phyloP scores from a whole-genome alignment of 2,888 invertebrate genomes.

The Acleris cristana region DNA sequence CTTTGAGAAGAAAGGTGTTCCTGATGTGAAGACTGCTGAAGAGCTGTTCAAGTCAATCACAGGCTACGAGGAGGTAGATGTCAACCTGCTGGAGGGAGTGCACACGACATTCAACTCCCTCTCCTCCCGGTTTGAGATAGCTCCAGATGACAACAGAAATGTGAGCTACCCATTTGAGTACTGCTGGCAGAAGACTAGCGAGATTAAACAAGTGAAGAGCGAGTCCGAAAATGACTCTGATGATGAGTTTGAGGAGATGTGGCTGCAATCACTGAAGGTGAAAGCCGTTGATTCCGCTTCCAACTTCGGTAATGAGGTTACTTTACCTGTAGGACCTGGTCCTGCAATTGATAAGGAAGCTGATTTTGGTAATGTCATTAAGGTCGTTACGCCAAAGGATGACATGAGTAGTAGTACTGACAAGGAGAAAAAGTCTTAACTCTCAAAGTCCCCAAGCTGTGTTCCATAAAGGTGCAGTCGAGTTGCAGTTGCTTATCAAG shows the following conservation, averaged over 20 bases:
- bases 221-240: slow-evolving; percentile 62
- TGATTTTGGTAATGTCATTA: slow-evolving; percentile 60
- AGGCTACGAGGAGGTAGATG: slow-evolving; percentile 85
- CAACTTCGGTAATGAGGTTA: slow-evolving; percentile 65
- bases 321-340: slow-evolving; percentile 11
- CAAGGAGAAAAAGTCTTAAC: slow-evolving; percentile 76
- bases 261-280: slow-evolving; percentile 64
- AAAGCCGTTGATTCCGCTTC: slow-evolving; percentile 61
- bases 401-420: slow-evolving; percentile 60
- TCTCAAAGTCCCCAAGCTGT: not conserved
- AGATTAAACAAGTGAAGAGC: slow-evolving; percentile 56
- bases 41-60: slow-evolving; percentile 91
- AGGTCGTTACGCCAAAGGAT: slow-evolving; percentile 52
- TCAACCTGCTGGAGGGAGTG: slow-evolving; percentile 85
- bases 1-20: slow-evolving; percentile 88
- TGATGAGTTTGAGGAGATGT: slow-evolving; percentile 80
- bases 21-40: slow-evolving; percentile 86
- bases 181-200: slow-evolving; percentile 85
- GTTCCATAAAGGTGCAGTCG: not conserved
- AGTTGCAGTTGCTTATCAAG: not conserved
- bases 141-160: slow-evolving; percentile 83
- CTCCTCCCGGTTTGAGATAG: slow-evolving; percentile 80
- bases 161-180: slow-evolving; percentile 88
- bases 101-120: slow-evolving; percentile 85
- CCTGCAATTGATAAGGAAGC: slow-evolving; percentile 54